A percentile compares a stretch with the other conserved stretches of the same genome.
Conservation (phyloP, 2,888 invertebrate genomes). For the Drosophila incognita region DNA sequence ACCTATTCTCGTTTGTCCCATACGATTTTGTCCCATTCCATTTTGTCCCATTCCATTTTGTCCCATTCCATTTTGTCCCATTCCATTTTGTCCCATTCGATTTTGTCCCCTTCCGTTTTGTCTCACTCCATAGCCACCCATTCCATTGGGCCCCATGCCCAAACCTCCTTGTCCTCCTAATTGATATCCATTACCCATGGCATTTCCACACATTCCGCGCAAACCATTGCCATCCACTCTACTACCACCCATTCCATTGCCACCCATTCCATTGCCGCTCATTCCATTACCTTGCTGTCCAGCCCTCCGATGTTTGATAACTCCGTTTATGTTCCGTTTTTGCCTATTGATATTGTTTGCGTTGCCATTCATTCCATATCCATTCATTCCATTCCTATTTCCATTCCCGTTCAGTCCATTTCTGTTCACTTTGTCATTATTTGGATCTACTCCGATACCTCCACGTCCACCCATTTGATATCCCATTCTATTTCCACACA, state of each 20-base stretch:
- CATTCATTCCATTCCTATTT: conserved; percentile 25
- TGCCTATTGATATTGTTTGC: conserved; percentile 8
- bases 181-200: neutral
- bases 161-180: neutral
- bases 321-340: conserved; percentile 16
- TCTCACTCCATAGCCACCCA: conserved; percentile 8
- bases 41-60: neutral
- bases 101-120: neutral
- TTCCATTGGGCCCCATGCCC: neutral
- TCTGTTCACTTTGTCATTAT: conserved; percentile 9
- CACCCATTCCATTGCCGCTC: conserved; percentile 8
- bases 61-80: neutral
- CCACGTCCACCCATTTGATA: neutral
- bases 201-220: neutral
- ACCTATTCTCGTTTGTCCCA: neutral
- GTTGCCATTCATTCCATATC: conserved; percentile 14
- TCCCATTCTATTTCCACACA: neutral
- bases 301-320: conserved; percentile 10
- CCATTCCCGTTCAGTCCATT: conserved; percentile 22
- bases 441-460: conserved; percentile 17
- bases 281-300: conserved; percentile 30
- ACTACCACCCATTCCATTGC: neutral
- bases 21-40: neutral
- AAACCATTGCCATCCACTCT: conserved; percentile 7
- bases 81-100: neutral